These are phyloP conservation scores for Burhinus oedicnemus DNA, from an alignment of 2,113 vertebrate species.

Conservation along the genomic window DNA sequence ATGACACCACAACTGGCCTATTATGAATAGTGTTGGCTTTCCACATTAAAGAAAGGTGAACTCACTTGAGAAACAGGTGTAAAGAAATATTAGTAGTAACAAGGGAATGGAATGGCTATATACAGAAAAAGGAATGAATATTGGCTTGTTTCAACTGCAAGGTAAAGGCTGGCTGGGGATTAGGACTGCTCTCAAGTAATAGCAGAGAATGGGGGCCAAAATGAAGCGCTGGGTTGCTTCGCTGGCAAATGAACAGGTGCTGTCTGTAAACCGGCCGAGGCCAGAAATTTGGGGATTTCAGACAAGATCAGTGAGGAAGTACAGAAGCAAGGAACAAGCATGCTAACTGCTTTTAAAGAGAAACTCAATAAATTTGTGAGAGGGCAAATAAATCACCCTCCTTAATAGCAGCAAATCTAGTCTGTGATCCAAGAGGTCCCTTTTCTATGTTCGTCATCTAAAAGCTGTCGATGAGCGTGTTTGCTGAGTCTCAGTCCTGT, in stretches of 20 bases:
- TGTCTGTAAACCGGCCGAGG: background rate
- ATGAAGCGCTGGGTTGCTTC: background rate
- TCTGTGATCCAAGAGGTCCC: background rate
- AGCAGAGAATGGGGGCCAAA: background rate
- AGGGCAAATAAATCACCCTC: background rate
- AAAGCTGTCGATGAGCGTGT: accelerated
- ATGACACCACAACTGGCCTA: background rate
- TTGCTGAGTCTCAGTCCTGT: background rate
- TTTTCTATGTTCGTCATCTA: accelerated
- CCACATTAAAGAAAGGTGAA: background rate
- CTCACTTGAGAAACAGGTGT: background rate
- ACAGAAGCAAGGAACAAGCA: background rate
- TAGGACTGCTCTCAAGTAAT: background rate
- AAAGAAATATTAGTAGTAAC: background rate
- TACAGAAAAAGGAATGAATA: background rate
- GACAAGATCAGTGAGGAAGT: background rate
- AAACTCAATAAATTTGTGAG: background rate
- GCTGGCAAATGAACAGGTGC: too few species aligned
- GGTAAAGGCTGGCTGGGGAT: background rate
- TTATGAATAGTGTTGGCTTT: background rate
- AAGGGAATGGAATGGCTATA: background rate
- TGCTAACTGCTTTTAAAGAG: background rate
- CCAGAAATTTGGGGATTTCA: background rate
- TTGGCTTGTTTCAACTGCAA: background rate
- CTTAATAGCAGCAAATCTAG: background rate